Evolutionary conservation across 2,888 invertebrate species (phyloP).

Genomic region (Drosophila borealis): DNA sequence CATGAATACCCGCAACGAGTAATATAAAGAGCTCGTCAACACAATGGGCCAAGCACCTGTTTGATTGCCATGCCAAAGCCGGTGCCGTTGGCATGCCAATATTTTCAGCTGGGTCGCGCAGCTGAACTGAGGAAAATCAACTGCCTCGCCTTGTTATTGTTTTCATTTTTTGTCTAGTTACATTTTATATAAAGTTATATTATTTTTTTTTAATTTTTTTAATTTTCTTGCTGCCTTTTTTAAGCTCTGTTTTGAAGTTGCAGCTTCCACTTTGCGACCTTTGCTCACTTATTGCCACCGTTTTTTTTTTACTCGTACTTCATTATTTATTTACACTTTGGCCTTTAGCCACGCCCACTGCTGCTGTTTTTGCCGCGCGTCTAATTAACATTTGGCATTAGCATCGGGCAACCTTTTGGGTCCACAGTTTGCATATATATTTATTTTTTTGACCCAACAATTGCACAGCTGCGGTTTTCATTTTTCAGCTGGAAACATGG

Average conservation of each 20-base stretch:
- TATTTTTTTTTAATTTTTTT: neutral
- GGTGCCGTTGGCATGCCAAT: constrained; percentile 19
- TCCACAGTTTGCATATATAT: constrained; percentile 9
- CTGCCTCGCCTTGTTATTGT: constrained; percentile 29
- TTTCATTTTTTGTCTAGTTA: constrained; percentile 12
- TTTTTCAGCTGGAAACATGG: neutral
- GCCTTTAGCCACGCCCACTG: neutral
- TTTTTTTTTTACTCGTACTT: neutral
- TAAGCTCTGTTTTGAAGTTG: constrained; percentile 21
- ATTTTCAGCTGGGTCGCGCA: constrained; percentile 7
- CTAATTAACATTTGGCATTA: constrained; percentile 39
- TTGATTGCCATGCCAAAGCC: constrained; percentile 12
- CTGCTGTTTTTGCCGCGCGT: constrained; percentile 21
- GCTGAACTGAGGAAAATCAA: constrained; percentile 13
- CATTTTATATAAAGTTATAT: neutral
- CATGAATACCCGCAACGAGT: neutral
- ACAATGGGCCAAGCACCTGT: constrained; percentile 21
- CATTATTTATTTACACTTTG: constrained; percentile 10
- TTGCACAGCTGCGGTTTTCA: constrained; percentile 11
- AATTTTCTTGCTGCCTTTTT: constrained; percentile 9
- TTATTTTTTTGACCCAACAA: constrained; percentile 17
- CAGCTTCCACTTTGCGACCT: constrained; percentile 9
- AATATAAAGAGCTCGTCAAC: neutral
- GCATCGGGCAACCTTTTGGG: constrained; percentile 1
- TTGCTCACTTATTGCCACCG: neutral